These are phyloP conservation scores for Halictus rubicundus DNA, from an alignment of 1,140 invertebrate species.

Conservation along the genomic window DNA sequence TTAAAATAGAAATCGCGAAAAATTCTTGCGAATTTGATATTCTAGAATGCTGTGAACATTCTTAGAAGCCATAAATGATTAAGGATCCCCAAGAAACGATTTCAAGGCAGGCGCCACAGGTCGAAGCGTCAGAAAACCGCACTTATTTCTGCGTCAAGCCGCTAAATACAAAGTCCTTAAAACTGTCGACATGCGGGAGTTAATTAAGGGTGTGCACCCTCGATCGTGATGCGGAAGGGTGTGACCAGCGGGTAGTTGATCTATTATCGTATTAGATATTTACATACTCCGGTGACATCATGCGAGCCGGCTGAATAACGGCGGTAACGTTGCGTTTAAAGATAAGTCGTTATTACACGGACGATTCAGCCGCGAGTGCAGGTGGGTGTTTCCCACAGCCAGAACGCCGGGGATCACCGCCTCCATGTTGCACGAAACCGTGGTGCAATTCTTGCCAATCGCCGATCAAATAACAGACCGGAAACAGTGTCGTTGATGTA, in stretches of 20 bases:
- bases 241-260: background rate
- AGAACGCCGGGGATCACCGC: slow-evolving; percentile 56
- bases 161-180: no score
- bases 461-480: slow-evolving; percentile 59
- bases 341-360: slow-evolving; percentile 58
- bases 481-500: slow-evolving; percentile 51
- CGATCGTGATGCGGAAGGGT: background rate
- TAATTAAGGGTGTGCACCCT: no score
- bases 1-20: no score
- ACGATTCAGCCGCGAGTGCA: slow-evolving; percentile 56
- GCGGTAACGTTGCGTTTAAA: slow-evolving; percentile 23
- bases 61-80: no score
- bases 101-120: no score
- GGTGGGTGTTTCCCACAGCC: slow-evolving; percentile 66
- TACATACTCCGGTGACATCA: background rate
- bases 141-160: no score
- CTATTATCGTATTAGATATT: slow-evolving; percentile 31
- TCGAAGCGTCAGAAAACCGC: no score
- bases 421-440: slow-evolving; percentile 59
- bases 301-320: slow-evolving; percentile 11
- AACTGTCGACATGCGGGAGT: background rate
- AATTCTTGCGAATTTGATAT: no score
- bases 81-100: no score
- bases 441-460: slow-evolving; percentile 34
- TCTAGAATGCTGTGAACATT: no score